A percentile compares a stretch with the other conserved stretches of the same genome.
Conservation (phyloP, 1,140 invertebrate species). For the Drosophila rhopaloa region DNA sequence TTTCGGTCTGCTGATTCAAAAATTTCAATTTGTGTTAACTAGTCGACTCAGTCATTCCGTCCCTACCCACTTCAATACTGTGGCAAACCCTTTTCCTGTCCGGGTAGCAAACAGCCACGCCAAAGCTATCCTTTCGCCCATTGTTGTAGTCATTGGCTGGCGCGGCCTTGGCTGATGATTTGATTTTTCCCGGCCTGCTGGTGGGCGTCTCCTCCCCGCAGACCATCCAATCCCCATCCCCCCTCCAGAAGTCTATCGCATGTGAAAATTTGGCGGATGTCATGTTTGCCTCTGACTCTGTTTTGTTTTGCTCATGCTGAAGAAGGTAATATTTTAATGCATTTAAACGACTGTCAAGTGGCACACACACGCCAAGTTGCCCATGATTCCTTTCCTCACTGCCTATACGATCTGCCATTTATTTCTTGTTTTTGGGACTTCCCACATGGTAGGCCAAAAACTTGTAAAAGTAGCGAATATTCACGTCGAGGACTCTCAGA, state of each 20-base stretch:
- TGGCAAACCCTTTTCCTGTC: slow-evolving; percentile 18
- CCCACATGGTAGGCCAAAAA: neutral
- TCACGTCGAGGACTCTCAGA: neutral
- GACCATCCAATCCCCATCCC: neutral
- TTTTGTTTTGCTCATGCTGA: slow-evolving; percentile 23
- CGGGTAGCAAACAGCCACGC: slow-evolving; percentile 9
- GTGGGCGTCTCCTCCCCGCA: slow-evolving; percentile 45
- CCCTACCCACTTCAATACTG: neutral
- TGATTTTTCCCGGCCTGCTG: slow-evolving; percentile 61
- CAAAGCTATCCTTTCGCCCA: slow-evolving; percentile 17
- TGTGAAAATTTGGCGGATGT: slow-evolving; percentile 66
- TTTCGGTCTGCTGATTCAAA: slow-evolving; percentile 8
- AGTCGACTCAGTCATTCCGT: slow-evolving; percentile 5
- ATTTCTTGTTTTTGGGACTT: slow-evolving; percentile 1
- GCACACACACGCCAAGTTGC: slow-evolving; percentile 45
- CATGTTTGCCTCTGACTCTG: slow-evolving; percentile 34
- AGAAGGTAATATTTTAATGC: slow-evolving; percentile 75
- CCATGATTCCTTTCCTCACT: slow-evolving; percentile 9
- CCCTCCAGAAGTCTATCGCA: slow-evolving; percentile 42
- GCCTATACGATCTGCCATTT: slow-evolving; percentile 3
- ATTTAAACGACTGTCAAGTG: slow-evolving; percentile 80
- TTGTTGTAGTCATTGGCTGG: slow-evolving; percentile 13
- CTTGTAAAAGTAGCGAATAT: slow-evolving; percentile 2
- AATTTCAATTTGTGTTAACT: slow-evolving; percentile 20
- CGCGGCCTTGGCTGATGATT: slow-evolving; percentile 31